Evolutionary conservation across 1,140 invertebrate genomes (phyloP).

Genomic region (Prorops nasuta): DNA sequence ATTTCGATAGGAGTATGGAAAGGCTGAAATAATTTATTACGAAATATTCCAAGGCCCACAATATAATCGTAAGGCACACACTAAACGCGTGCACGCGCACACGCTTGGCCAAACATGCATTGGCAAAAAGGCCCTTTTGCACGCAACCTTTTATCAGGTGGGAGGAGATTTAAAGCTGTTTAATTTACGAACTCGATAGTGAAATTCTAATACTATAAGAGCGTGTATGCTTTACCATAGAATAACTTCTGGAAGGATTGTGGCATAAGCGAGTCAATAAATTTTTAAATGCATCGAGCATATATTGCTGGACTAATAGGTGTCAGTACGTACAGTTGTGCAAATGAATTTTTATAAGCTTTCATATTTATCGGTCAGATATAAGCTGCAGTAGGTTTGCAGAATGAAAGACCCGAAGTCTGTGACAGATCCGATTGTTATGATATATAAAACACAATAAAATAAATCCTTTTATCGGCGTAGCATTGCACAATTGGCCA

Average conservation of each 20-base stretch:
- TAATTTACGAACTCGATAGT: slow-evolving; percentile 17
- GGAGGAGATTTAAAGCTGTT: slow-evolving; percentile 33
- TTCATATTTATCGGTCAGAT: too few relatives aligned
- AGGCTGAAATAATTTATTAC: slow-evolving; percentile 26
- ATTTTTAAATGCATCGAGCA: background rate
- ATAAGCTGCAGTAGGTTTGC: too few relatives aligned
- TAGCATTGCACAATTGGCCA: slow-evolving; percentile 6
- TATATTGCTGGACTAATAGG: background rate
- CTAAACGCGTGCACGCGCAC: background rate
- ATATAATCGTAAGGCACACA: background rate
- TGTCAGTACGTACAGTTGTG: background rate
- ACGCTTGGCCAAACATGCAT: too few relatives aligned
- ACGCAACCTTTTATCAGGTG: slow-evolving; percentile 23
- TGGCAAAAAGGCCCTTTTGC: slow-evolving; percentile 8
- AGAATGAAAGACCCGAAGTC: too few relatives aligned
- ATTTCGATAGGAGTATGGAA: slow-evolving; percentile 15
- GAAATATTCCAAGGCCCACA: background rate
- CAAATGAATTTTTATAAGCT: background rate
- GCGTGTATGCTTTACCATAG: background rate
- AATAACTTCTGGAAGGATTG: too few relatives aligned
- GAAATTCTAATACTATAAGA: background rate
- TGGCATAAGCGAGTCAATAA: too few relatives aligned
- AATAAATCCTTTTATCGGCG: too few relatives aligned
- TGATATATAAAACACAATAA: too few relatives aligned
- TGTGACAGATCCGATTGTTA: too few relatives aligned